Base-by-base conservation (phyloP, 2,888 invertebrate genomes). In the Calliscelio sp. region DNA sequence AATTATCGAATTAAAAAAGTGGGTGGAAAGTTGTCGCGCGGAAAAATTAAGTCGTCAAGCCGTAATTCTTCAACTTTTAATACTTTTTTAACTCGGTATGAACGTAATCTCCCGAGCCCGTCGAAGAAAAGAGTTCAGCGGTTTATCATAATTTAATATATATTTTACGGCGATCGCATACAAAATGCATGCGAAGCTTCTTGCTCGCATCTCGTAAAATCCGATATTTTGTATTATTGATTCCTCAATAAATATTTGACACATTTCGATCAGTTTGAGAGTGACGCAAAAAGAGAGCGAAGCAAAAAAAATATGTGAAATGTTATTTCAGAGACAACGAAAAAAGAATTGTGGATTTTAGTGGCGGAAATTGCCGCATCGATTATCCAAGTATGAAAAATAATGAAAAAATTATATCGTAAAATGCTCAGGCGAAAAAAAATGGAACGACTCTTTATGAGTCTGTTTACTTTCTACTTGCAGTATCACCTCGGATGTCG, bases 101-200 rank as follows among this genome's bases (percentile, higher is more conserved):
- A 51, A 49, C 63, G 41, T 38, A 63, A 74, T 74, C 41, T 49
- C 10, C 4, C 38, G 46, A 73, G 44, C 71, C 55, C 25, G 7
- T 7, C 49, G 51, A 59, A n/a, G 46, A 77, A 66, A 66, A 49
- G 53, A 66, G 44, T 59, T 77, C 66, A 65, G 65, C 63, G 77
- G 75, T 75, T 77, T 77, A 77, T 61, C 75, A 77, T 77, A 77
- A 77, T 77, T 66, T 66, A 77, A 77, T 66, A 77, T 66, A 66
- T 57, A 66, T 66, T 77, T 66, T 51, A 66, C 66, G 57, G n/a
- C 51, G 75, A 66, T 77, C 66, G 22, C 49, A 57, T 66, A 16
- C 75, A 77, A 46, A 65, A 75, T 65, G 32, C 46, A 65, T 75
- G 41, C 20, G 7, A 5, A 22, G 41, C 65, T 55, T 51, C 44